These are phyloP conservation scores for Gandaritis pyraliata DNA, from an alignment of 2,888 invertebrate species.

Conservation along the genomic window DNA sequence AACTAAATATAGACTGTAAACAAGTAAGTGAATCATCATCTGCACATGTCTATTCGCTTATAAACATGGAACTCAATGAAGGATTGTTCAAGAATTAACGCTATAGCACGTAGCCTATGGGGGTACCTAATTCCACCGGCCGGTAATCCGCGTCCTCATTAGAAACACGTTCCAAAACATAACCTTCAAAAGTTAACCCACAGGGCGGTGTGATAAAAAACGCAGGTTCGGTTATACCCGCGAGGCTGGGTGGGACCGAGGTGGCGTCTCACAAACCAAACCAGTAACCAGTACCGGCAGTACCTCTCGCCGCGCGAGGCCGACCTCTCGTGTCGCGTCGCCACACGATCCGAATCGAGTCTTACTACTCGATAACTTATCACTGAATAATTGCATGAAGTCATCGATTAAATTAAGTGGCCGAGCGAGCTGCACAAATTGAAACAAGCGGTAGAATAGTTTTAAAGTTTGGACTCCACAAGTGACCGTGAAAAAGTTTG, in stretches of 20 bases:
- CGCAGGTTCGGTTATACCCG: slow-evolving; percentile 52
- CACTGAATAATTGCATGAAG: slow-evolving; percentile 78
- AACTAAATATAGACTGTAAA: slow-evolving; percentile 75
- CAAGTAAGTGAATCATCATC: slow-evolving; percentile 69
- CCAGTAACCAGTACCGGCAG: too few relatives aligned
- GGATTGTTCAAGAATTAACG: slow-evolving; percentile 32
- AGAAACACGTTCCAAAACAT: slow-evolving; percentile 58
- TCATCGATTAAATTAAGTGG: slow-evolving; percentile 78
- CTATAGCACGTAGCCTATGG: slow-evolving; percentile 3
- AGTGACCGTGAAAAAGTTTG: slow-evolving; percentile 79
- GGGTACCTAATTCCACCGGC: slow-evolving; percentile 20
- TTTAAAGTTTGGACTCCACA: slow-evolving; percentile 56
- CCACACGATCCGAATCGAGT: slow-evolving; percentile 20
- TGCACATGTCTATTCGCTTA: slow-evolving; percentile 55
- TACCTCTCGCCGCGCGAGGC: slow-evolving; percentile 63
- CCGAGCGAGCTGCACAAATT: slow-evolving; percentile 34
- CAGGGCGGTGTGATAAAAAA: slow-evolving; percentile 72
- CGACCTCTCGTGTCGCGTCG: slow-evolving; percentile 57
- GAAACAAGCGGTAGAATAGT: slow-evolving; percentile 34
- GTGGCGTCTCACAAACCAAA: slow-evolving; percentile 14
- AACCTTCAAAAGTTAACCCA: slow-evolving; percentile 73
- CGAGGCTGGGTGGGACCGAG: slow-evolving; percentile 25
- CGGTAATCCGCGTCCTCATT: slow-evolving; percentile 14
- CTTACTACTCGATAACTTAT: slow-evolving; percentile 74
- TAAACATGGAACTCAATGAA: slow-evolving; percentile 49